Percentiles rank a stretch among this genome's conserved stretches.
Evolutionary conservation across 1,140 invertebrate genomes (phyloP).

Genomic region (Carposina sasakii): DNA sequence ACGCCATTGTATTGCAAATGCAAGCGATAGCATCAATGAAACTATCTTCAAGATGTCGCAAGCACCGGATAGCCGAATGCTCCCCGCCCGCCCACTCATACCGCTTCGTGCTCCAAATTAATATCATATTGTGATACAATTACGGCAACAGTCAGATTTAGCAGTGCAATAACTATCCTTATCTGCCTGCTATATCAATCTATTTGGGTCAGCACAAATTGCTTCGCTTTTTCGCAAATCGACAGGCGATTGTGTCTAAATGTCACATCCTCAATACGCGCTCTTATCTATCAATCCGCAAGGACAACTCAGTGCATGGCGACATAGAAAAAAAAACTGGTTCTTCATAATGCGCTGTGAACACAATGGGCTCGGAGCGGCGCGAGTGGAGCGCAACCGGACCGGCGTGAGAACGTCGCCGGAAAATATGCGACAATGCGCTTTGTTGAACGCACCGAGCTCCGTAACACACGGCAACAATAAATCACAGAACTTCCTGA

Average conservation of each 20-base stretch:
- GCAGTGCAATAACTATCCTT: conserved; percentile 21
- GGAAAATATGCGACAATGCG: conserved; percentile 54
- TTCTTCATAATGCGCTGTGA: neutral
- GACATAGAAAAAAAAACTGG: neutral
- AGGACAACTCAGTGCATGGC: neutral
- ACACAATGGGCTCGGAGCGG: neutral
- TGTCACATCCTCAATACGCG: conserved; percentile 6
- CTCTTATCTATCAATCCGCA: neutral
- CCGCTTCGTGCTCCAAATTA: conserved; percentile 36
- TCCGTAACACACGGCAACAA: no score
- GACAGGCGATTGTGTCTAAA: conserved; percentile 6
- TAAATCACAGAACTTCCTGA: no score
- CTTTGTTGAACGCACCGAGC: conserved; percentile 46
- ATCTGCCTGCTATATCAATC: conserved; percentile 24
- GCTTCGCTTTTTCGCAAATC: conserved; percentile 31
- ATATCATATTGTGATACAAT: conserved; percentile 44
- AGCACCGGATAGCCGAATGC: conserved; percentile 19
- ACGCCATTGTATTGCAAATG: neutral
- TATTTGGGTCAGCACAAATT: conserved; percentile 35
- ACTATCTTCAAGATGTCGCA: conserved; percentile 25
- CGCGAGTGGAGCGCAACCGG: conserved; percentile 12
- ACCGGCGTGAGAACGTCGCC: conserved; percentile 46
- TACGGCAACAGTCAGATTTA: conserved; percentile 28
- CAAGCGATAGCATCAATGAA: conserved; percentile 19
- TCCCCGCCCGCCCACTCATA: conserved; percentile 26